Percentiles rank a stretch among this genome's conserved stretches.
Conservation (phyloP, 2,888 invertebrate genomes). For the Ennomos fuscantarius region DNA sequence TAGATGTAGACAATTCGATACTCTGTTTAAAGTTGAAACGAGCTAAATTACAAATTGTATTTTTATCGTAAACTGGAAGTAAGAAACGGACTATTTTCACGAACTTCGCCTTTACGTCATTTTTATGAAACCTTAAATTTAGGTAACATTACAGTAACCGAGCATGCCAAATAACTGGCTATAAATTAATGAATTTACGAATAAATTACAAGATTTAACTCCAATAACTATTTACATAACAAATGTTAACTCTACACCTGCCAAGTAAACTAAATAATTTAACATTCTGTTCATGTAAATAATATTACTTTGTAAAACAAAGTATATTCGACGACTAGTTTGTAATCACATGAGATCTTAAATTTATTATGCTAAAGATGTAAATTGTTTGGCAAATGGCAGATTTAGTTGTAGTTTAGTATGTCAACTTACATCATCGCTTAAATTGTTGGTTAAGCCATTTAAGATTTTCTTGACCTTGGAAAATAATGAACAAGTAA, state of each 20-base stretch:
- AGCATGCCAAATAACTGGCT: slow-evolving; percentile 30
- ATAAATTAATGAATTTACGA: slow-evolving; percentile 9
- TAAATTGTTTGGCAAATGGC: slow-evolving; percentile 6
- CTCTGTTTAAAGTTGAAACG: too few species aligned
- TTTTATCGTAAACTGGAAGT: too few species aligned
- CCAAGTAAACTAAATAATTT: slow-evolving; percentile 21
- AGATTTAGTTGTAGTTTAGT: slow-evolving; percentile 19
- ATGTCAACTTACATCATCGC: slow-evolving; percentile 30
- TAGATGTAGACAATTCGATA: too few species aligned
- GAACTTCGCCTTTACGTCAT: too few species aligned
- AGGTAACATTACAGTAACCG: neutral
- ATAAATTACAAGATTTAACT: slow-evolving; percentile 14
- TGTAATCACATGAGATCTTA: slow-evolving; percentile 8
- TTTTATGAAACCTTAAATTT: too few species aligned
- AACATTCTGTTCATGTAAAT: slow-evolving; percentile 19
- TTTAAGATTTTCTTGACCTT: slow-evolving; percentile 32
- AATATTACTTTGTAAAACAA: slow-evolving; percentile 7
- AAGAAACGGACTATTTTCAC: too few species aligned
- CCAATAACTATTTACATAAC: slow-evolving; percentile 10
- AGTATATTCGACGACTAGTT: slow-evolving; percentile 1
- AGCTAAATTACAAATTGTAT: too few species aligned
- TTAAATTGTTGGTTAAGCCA: slow-evolving; percentile 23
- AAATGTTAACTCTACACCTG: slow-evolving; percentile 21
- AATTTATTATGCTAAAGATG: slow-evolving; percentile 5
- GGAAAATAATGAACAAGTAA: slow-evolving; percentile 31